Evolutionary conservation across 2,113 vertebrate species (phyloP).

Genomic region (Arenaria interpres): DNA sequence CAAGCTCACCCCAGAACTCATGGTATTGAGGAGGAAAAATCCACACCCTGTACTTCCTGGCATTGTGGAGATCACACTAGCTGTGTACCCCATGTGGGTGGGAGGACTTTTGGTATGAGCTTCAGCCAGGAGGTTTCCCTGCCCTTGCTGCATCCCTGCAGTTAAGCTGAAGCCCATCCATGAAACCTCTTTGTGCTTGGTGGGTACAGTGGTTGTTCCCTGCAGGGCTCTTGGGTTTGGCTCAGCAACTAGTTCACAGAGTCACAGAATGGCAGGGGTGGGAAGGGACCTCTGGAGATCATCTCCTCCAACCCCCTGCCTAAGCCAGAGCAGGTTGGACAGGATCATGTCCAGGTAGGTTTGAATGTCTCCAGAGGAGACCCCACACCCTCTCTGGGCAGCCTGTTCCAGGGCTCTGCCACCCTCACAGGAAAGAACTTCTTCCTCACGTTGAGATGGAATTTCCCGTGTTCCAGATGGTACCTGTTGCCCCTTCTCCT

Average conservation of each 20-base stretch:
- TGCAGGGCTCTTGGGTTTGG: neutral
- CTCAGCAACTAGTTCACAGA: neutral
- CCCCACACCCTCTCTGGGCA: too few species aligned
- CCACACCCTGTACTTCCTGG: neutral
- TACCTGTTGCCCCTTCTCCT: too few species aligned
- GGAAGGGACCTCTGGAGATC: neutral
- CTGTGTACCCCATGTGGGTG: rapidly evolving
- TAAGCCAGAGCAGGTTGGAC: neutral
- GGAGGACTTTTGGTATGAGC: neutral
- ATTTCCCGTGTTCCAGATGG: neutral
- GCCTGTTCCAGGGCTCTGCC: too few species aligned
- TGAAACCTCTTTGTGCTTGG: rapidly evolving
- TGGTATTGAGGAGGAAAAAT: neutral
- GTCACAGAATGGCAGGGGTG: neutral
- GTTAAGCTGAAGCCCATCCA: neutral
- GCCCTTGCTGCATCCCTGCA: neutral
- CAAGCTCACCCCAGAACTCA: neutral
- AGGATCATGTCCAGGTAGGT: too few species aligned
- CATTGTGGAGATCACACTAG: rapidly evolving
- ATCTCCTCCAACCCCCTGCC: neutral
- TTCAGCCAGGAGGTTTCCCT: neutral
- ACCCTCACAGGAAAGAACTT: neutral
- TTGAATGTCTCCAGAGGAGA: too few species aligned
- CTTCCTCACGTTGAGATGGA: neutral
- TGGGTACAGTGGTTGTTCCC: neutral